Evolutionary conservation across 2,888 invertebrate species (phyloP).

Genomic region (Cerastoderma edule): DNA sequence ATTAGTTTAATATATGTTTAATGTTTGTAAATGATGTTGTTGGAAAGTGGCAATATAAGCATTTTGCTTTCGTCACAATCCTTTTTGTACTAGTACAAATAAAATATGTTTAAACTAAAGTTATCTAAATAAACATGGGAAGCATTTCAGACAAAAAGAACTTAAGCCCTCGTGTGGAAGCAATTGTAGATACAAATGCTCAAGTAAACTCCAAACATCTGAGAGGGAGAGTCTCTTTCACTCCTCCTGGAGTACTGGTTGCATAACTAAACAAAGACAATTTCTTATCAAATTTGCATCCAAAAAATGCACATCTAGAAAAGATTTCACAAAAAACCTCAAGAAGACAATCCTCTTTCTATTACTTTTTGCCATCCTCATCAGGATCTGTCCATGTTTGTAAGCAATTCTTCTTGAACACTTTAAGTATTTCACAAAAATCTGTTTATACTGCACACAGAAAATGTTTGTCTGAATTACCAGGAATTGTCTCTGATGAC

Average conservation of each 20-base stretch:
- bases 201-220: not conserved
- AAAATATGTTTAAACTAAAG: no score
- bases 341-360: not conserved
- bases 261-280: not conserved
- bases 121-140: not conserved
- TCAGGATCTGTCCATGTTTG: slow-evolving; percentile 2
- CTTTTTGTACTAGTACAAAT: no score
- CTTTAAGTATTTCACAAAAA: slow-evolving; percentile 22
- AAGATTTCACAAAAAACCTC: not conserved
- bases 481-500: no score
- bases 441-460: slow-evolving; percentile 8
- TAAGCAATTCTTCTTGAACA: slow-evolving; percentile 28
- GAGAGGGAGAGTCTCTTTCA: slow-evolving; percentile 3
- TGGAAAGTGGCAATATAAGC: no score
- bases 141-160: not conserved
- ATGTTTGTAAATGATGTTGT: no score
- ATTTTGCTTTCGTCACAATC: no score
- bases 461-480: not conserved
- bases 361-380: not conserved
- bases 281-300: not conserved
- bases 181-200: not conserved
- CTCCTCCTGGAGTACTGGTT: not conserved
- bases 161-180: not conserved
- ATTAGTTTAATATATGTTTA: no score
- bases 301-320: not conserved